Evolutionary conservation across 2,797 vertebrate genomes (phyloP).

Genomic region (Eptatretus atami): DNA sequence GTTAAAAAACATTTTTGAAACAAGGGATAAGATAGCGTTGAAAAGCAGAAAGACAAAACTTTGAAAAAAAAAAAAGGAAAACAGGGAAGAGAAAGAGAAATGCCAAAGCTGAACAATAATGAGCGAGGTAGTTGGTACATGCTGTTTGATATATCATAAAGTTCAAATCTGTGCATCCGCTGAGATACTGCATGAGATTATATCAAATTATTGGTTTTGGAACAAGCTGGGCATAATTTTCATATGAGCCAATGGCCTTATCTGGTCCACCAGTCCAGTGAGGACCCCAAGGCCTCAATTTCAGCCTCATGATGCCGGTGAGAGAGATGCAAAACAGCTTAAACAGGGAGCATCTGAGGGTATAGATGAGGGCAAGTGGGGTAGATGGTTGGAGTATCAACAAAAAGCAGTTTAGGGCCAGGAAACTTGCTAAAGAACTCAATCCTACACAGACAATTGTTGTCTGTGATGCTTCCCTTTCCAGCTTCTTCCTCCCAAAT

Average conservation of each 20-base stretch:
- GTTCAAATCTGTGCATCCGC: conserved; percentile 9
- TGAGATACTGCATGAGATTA: too few species aligned
- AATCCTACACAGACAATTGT: neutral
- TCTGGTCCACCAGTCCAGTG: conserved; percentile 26
- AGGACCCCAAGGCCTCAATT: conserved; percentile 26
- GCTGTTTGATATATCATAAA: too few species aligned
- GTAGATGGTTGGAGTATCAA: neutral
- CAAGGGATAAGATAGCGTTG: too few species aligned
- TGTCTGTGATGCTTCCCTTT: neutral
- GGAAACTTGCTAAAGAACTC: neutral
- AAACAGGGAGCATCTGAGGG: conserved; percentile 21
- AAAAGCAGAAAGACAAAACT: too few species aligned
- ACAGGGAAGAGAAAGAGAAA: too few species aligned
- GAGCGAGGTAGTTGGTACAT: too few species aligned
- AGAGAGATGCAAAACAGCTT: conserved; percentile 34
- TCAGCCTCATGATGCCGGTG: conserved; percentile 41
- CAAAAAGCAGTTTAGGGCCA: neutral
- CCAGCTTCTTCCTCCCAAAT: neutral
- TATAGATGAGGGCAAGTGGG: conserved; percentile 6
- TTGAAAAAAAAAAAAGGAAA: too few species aligned
- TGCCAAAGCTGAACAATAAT: too few species aligned
- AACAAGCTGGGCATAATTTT: conserved; percentile 30
- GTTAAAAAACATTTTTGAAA: too few species aligned
- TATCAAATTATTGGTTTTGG: conserved; percentile 52
- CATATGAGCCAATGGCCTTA: conserved; percentile 38